Conservation (phyloP, 2,888 invertebrate genomes). For the Bellardia bayeri region DNA sequence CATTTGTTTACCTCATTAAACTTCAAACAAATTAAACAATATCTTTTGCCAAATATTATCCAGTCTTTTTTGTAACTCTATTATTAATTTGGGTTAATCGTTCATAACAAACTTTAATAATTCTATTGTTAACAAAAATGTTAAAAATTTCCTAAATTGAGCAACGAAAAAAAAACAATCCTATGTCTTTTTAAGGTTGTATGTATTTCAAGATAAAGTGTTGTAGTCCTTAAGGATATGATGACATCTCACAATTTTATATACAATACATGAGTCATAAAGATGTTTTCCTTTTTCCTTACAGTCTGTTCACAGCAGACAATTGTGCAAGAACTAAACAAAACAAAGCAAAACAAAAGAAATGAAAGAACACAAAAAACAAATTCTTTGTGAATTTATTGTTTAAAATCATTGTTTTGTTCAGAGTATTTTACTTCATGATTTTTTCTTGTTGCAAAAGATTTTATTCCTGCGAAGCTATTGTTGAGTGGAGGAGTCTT, state of each 20-base stretch:
- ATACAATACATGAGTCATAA: constrained; percentile 46
- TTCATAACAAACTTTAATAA: neutral
- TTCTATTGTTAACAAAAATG: neutral
- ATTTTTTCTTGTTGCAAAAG: neutral
- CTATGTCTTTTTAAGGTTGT: neutral
- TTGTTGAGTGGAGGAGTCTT: neutral
- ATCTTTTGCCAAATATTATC: no score
- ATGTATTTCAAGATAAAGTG: constrained; percentile 2
- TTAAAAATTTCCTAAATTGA: neutral
- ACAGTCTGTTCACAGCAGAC: constrained; percentile 1
- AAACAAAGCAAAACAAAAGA: neutral
- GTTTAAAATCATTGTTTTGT: neutral
- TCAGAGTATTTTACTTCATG: neutral
- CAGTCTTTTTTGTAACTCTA: neutral
- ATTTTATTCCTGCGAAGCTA: constrained; percentile 9
- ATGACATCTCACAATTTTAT: constrained; percentile 45
- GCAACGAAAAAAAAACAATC: neutral
- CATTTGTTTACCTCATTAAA: no score
- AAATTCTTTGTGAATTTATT: constrained; percentile 1
- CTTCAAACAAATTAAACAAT: no score
- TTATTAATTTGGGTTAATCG: constrained; percentile 3
- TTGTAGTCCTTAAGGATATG: constrained; percentile 55
- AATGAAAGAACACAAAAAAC: neutral
- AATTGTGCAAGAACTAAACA: constrained; percentile 6
- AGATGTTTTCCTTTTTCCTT: constrained; percentile 1